Base-by-base conservation (phyloP, 2,797 vertebrate species). In the Adelosebastes latens region DNA sequence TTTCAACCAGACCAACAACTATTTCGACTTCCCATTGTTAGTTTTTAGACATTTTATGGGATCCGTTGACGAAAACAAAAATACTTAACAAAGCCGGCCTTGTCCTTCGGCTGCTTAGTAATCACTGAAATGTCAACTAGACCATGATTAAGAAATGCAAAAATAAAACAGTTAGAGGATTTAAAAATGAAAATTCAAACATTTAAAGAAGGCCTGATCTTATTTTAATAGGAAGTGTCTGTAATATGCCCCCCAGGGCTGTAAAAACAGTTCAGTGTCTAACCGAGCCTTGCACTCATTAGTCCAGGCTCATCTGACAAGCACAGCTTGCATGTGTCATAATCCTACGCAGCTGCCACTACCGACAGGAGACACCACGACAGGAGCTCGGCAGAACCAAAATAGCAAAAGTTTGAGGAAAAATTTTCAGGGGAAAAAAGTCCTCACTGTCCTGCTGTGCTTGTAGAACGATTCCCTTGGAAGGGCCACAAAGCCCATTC, bases 301-400 rank as follows among this genome's bases (percentile, higher is more conserved):
- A 87, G 87, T 83, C 79, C 75, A 63, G 80, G 87, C 85, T 94
- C 89, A 87, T 87, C 81, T 81, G 80, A 93, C 88, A 82, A 88
- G 75, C 88, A 82, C 89, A 92, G 89, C 83, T 89, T 90, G 82
- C 84, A 88, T 85, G 91, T 80, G 88, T 87, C 82, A 88, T 94
- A 94, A 94, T 93, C 83, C 84, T 42, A 61, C 81, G 88, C 91
- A 95, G 92, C 91, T 94, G 93, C 84, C 81, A 86, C 82, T 39
- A 59, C 71, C 72, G 89, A 88, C 87, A 84, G 87, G 72, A 88
- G 83, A 88, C 79, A 66, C 77, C 71, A 69, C 62, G 24, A 81
- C 80, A 89, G 75, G 79, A 91, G 85, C 85, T 86, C 56, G 24
- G 60, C 75, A 62, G 46, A 90, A 89, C 87, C 76, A 70, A 87